Base-by-base conservation (phyloP, 2,888 invertebrate species). In the Sclerodermus sp. region DNA sequence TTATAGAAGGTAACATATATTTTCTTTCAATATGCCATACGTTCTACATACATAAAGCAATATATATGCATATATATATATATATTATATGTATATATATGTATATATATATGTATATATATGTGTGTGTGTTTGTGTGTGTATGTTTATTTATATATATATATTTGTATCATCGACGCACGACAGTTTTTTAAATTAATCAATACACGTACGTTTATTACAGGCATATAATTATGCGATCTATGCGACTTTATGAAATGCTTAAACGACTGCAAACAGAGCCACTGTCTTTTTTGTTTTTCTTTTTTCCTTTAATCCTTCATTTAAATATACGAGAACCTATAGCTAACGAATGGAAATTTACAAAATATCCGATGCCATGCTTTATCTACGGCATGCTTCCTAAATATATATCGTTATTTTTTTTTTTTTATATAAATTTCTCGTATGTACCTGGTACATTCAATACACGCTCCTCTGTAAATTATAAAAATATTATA, bases 1-100 rank as follows among this genome's bases (percentile, higher is more conserved):
- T 58, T 62, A 60, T 62, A 62, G 62, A 62, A 62, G 62, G 63
- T 62, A 62, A 64, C 60, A 62, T 62, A 62, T 64, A 62, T 64
- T 62, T 64, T 49, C 61, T 64, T 60, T 64, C 60, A 64, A 60
- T 63, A 63, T 63, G 62, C 60, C 60, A 61, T 51, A 51, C 51
- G 56, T 56, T 61, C 23, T 49, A 60, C 64, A 64, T 64, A 64
- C 62, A 64, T 64, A 61, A 64, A 64, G 63, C 60, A 63, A 63
- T 63, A 60, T 63, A 63, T 63, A 63, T 63, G 63, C 63, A 63
- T 3, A 23, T 8, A 34, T 34, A 34, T 34, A 34, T 34, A 34
- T 34, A 34, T 34, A 8, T 34, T n/a, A 30, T 30, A 30, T 30
- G 10, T n/a, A n/a, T n/a, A n/a, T n/a, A 30, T 30, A 30, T 30